A percentile compares a stretch with the other conserved stretches of the same genome.
Evolutionary conservation across 1,140 invertebrate genomes (phyloP).

Genomic region (Eupeodes corollae): DNA sequence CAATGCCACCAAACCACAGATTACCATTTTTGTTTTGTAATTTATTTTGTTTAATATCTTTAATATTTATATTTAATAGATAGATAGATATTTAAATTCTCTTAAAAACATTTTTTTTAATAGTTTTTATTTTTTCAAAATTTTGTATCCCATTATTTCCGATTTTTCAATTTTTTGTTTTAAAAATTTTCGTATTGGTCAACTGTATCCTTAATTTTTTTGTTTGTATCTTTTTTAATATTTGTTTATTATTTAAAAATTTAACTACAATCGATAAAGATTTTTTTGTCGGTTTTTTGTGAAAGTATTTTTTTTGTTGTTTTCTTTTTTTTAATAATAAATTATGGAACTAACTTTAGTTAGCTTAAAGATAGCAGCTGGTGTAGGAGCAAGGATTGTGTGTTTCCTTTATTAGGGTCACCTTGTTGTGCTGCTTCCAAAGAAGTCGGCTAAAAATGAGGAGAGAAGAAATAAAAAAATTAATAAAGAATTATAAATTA

Average conservation of each 20-base stretch:
- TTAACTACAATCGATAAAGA: too few relatives aligned
- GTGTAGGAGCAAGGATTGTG: too few relatives aligned
- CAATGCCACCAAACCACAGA: not conserved
- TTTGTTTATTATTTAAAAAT: too few relatives aligned
- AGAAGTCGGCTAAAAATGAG: slow-evolving; percentile 22
- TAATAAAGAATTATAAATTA: not conserved
- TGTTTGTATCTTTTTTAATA: too few relatives aligned
- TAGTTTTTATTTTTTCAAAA: not conserved
- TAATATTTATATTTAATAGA: not conserved
- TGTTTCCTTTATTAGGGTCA: slow-evolving; percentile 25
- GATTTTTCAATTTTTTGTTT: too few relatives aligned
- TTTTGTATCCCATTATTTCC: too few relatives aligned
- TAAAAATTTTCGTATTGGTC: too few relatives aligned
- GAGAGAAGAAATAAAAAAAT: not conserved
- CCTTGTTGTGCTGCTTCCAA: slow-evolving; percentile 30
- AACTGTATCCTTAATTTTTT: too few relatives aligned
- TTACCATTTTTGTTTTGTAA: not conserved
- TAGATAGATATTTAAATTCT: not conserved
- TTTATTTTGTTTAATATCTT: not conserved
- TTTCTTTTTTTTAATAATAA: not conserved
- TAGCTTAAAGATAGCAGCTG: too few relatives aligned
- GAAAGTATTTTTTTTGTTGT: slow-evolving; percentile 6
- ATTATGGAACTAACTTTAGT: not conserved
- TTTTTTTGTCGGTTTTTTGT: not conserved
- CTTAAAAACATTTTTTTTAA: not conserved